Evolutionary conservation across 2,888 invertebrate genomes (phyloP), one percentile per base, ranked within the genome.

Genomic region (Agelastica alni): DNA sequence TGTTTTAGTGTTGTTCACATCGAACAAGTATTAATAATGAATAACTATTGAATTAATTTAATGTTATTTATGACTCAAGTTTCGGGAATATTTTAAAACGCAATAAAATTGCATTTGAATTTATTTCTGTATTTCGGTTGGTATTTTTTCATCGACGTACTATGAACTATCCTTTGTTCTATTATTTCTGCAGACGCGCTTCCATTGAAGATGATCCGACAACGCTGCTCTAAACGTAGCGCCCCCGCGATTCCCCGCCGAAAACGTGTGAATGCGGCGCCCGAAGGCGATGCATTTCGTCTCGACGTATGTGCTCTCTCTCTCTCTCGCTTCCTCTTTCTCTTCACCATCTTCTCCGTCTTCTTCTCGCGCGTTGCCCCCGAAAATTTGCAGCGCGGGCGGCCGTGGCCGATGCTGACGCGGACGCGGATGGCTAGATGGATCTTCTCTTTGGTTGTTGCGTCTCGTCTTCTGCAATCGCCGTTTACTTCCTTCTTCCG

Each of bases 251-350:
- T 42, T 51, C 58, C 58, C 56, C 57, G 44, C 60, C 53, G 41
- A 52, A 54, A 57, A 61, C 52, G 61, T 61, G 61, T 57, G 58
- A 62, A 65, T 61, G 65, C 65, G 66, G 61, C 65, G 61, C 61
- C 61, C 62, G 58, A 60, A 55, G 62, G 62, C 61, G 63, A 56
- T 57, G 59, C 60, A 58, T 51, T 58, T 60, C 63, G 63, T 63
- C 62, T 63, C 65, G 63, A 58, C 61, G 61, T 53, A 43, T 59
- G 54, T 52, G 58, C 41, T 39, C 44, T 32, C 37, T 48, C 13
- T 49, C 39, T 45, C 55, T 51, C 46, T 55, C 39, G 51, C 56
- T 52, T 26, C 18, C 31, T 44, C 52, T 14, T 49, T 28, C 46
- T 41, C 47, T 31, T 43, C 48, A 43, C 31, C 28, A 14, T 43